phyloP scores from a whole-genome alignment of 2,888 invertebrate species.

The Polydrusus pterygomalis region DNA sequence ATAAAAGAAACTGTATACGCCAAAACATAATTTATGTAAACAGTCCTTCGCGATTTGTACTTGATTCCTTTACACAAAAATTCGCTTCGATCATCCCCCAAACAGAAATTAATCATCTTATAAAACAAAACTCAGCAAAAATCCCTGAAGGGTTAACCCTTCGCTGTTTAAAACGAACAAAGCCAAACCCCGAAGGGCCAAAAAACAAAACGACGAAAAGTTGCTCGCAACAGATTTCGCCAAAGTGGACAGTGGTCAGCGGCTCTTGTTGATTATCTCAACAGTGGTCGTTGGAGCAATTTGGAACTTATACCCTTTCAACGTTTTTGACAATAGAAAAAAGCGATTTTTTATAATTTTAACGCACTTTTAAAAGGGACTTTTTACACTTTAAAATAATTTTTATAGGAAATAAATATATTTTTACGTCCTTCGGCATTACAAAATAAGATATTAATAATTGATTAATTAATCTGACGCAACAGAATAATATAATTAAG shows the following conservation, averaged over 20 bases:
- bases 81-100: slow-evolving; percentile 19
- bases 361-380: too few relatives aligned
- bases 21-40: too few relatives aligned
- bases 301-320: slow-evolving; percentile 35
- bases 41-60: too few relatives aligned
- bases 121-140: slow-evolving; percentile 33
- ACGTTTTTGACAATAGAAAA: neutral
- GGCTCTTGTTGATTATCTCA: slow-evolving; percentile 69
- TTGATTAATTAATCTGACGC: too few relatives aligned
- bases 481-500: too few relatives aligned
- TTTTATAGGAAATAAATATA: too few relatives aligned
- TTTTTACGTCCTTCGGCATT: too few relatives aligned
- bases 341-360: too few relatives aligned
- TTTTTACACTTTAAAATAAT: too few relatives aligned
- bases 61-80: too few relatives aligned
- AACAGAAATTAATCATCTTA: slow-evolving; percentile 46
- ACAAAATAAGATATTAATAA: too few relatives aligned
- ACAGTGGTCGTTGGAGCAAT: slow-evolving; percentile 58
- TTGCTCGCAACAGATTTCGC: slow-evolving; percentile 67
- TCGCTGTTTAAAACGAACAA: slow-evolving; percentile 44
- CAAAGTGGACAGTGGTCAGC: slow-evolving; percentile 67
- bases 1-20: too few relatives aligned
- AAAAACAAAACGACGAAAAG: slow-evolving; percentile 56
- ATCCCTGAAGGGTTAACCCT: slow-evolving; percentile 47
- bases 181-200: slow-evolving; percentile 37